A percentile compares a stretch with the other conserved stretches of the same genome.
These are phyloP conservation scores for Epinephelus fuscoguttatus DNA, from an alignment of 2,113 vertebrate genomes.

Conservation along the genomic window DNA sequence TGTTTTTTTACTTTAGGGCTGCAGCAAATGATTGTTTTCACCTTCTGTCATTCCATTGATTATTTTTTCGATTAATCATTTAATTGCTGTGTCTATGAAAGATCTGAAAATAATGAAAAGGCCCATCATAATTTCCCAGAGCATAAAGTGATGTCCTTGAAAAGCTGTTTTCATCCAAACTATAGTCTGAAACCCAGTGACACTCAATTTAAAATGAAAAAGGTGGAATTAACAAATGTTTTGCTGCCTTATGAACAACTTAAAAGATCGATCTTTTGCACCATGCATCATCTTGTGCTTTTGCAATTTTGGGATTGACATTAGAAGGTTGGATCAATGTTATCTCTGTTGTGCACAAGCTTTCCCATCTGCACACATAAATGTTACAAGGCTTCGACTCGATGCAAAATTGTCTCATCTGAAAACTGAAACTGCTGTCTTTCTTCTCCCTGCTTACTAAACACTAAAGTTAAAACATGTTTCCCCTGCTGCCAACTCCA, in stretches of 20 bases:
- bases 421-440: conserved; percentile 15
- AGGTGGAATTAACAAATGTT: not conserved
- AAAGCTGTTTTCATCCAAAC: not conserved
- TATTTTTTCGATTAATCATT: not conserved
- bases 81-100: not conserved
- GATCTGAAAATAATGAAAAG: not conserved
- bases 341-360: not conserved
- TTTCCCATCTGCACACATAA: too few species aligned
- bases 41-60: too few species aligned
- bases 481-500: conserved; percentile 24
- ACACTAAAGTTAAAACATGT: not conserved
- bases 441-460: conserved; percentile 25
- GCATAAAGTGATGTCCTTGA: not conserved
- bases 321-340: too few species aligned
- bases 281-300: not conserved
- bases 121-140: not conserved
- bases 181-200: not conserved
- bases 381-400: not conserved
- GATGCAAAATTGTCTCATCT: not conserved
- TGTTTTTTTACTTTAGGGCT: not conserved
- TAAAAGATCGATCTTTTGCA: not conserved
- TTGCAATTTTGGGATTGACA: not conserved
- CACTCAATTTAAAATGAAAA: not conserved
- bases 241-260: not conserved
- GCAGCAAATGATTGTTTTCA: not conserved